Evolutionary conservation across 2,113 vertebrate genomes (phyloP).

Genomic region (Echinops telfairi): DNA sequence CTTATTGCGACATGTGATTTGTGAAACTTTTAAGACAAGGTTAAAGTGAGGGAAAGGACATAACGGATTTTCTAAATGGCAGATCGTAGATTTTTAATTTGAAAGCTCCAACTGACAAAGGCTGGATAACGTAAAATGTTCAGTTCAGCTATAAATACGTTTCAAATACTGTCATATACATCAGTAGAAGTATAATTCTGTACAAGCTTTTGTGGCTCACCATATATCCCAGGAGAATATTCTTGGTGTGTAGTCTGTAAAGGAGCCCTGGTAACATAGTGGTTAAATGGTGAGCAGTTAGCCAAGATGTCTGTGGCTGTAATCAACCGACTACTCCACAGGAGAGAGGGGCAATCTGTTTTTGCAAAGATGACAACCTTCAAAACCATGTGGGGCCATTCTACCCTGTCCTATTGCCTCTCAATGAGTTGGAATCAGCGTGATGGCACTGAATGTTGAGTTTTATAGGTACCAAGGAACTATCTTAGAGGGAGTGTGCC

Average conservation of each 20-base stretch:
- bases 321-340: background rate
- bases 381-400: background rate
- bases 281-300: background rate
- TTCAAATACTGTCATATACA: background rate
- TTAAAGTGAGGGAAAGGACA: conserved; percentile 57
- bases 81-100: conserved; percentile 47
- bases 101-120: conserved; percentile 48
- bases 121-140: conserved; percentile 66
- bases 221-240: background rate
- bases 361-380: background rate
- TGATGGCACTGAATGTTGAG: background rate
- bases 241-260: background rate
- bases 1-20: conserved; percentile 58
- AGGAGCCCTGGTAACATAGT: background rate
- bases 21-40: conserved; percentile 65
- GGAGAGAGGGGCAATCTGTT: background rate
- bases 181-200: background rate
- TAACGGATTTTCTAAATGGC: conserved; percentile 69
- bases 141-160: conserved; percentile 64
- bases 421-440: background rate
- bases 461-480: background rate
- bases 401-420: background rate
- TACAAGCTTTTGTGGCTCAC: background rate
- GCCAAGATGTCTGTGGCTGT: background rate
- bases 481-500: background rate